A percentile compares a stretch with the other conserved stretches of the same genome.
These are phyloP conservation scores for Tenthredo distinguenda DNA, from an alignment of 2,888 invertebrate genomes.

Conservation along the genomic window DNA sequence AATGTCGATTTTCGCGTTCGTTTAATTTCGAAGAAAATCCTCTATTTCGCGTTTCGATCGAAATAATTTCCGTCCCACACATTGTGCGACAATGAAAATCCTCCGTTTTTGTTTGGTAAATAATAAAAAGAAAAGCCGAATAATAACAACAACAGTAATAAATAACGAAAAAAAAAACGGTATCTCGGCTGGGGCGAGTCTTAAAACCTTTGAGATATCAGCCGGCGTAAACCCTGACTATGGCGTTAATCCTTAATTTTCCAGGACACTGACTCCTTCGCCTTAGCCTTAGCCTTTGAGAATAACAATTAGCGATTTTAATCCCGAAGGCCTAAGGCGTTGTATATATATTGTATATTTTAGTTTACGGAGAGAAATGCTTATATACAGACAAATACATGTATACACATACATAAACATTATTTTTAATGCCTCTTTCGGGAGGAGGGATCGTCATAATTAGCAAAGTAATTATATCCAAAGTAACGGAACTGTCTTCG, in stretches of 20 bases:
- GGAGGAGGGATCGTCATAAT: slow-evolving; percentile 37
- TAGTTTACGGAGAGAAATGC: slow-evolving; percentile 52
- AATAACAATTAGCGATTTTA: slow-evolving; percentile 75
- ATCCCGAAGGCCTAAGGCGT: slow-evolving; percentile 64
- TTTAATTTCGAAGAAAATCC: no score
- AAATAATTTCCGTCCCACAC: no score
- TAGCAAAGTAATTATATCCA: slow-evolving; percentile 33
- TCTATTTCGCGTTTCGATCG: no score
- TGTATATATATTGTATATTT: slow-evolving; percentile 65
- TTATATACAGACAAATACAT: slow-evolving; percentile 45
- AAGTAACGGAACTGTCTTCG: slow-evolving; percentile 60
- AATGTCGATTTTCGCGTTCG: no score
- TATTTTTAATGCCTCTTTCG: slow-evolving; percentile 64
- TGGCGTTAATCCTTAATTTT: slow-evolving; percentile 72
- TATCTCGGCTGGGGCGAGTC: not conserved
- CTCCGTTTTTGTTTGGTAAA: not conserved
- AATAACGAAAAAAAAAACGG: not conserved
- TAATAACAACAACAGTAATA: not conserved
- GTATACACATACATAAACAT: slow-evolving; percentile 66
- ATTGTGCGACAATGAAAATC: not conserved
- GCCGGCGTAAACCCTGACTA: slow-evolving; percentile 21
- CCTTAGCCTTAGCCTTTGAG: slow-evolving; percentile 66
- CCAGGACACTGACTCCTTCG: slow-evolving; percentile 62
- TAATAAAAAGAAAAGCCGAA: not conserved
- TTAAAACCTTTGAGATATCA: slow-evolving; percentile 44